phyloP scores from a whole-genome alignment of 1,140 invertebrate species.

The Drosophila pruinosa region DNA sequence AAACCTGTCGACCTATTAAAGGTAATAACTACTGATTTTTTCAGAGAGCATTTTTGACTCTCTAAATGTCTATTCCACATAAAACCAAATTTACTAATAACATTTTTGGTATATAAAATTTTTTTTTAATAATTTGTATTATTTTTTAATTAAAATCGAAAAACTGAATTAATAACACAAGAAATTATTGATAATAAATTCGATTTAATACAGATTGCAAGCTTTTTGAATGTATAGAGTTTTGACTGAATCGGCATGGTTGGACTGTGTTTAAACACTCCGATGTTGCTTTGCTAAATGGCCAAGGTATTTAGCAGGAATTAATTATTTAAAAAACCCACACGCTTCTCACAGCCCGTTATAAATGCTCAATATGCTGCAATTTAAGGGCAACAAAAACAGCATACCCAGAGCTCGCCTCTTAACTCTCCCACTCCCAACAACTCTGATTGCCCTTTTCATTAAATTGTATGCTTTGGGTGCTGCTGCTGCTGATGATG shows the following conservation, averaged over 20 bases:
- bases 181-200: too few species aligned
- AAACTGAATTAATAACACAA: too few species aligned
- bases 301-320: conserved; percentile 77
- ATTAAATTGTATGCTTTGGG: conserved; percentile 49
- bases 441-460: conserved; percentile 51
- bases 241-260: background rate
- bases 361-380: conserved; percentile 78
- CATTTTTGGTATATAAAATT: too few species aligned
- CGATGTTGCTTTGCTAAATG: conserved; percentile 58
- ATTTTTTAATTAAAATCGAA: too few species aligned
- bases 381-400: conserved; percentile 61
- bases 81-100: too few species aligned
- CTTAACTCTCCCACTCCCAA: background rate
- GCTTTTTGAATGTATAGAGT: background rate
- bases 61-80: too few species aligned
- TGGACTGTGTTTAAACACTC: background rate
- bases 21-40: too few species aligned
- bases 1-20: too few species aligned
- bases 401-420: background rate
- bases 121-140: too few species aligned
- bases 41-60: too few species aligned
- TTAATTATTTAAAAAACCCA: conserved; percentile 72
- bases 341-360: conserved; percentile 8
- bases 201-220: too few species aligned
- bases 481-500: background rate